Base-by-base conservation (phyloP, 2,113 vertebrate genomes). In the Zingel zingel region DNA sequence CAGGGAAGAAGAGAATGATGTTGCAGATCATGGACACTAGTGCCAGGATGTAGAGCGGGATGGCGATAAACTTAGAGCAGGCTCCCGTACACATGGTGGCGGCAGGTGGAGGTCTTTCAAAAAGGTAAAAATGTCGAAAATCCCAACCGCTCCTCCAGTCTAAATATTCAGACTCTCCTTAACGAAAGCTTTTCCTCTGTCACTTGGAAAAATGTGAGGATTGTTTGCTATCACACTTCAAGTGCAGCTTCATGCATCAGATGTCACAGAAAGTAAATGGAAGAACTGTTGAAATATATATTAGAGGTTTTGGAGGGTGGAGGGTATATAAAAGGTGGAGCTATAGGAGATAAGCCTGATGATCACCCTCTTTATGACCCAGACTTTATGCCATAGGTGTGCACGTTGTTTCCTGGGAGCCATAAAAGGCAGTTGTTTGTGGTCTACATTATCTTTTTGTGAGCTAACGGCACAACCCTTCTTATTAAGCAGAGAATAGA, bases 1-100 rank as follows among this genome's bases (percentile, higher is more conserved):
- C 84, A 0, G 94, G 95, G 82, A 96, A 95, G 69, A 95, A 94
- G 10, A 95, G 92, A 1, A 95, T 61, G 27, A 95, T 81, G 79
- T 96, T 96, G 88, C 93, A 93, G 72, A 95, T 57, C 23, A 94
- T 71, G 3, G 92, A 93, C 56, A 94, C 50, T 0, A 72, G 3
- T 0, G 93, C 93, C 62, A 95, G 67, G 14, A 94, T 71, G 68
- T 93, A 95, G 11, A 96, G 88, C 0, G 78, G 43, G 1, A 90
- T 63, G 16, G 92, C 95, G 2, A 95, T 90, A 27, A 90, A 91
- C 30, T 87, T 91, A 7, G 95, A 71, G 21, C 95, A 95, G 53
- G 91, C 72, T 81, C 94, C 94, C 0, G 95, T 94, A 54, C 94
- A 95, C 95, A 96, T 95, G 74, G 12, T 62, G 75, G 33, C 33